A percentile compares a stretch with the other conserved stretches of the same genome.
phyloP scores from a whole-genome alignment of 2,113 vertebrate species.

The pig (Sus scrofa) region DNA sequence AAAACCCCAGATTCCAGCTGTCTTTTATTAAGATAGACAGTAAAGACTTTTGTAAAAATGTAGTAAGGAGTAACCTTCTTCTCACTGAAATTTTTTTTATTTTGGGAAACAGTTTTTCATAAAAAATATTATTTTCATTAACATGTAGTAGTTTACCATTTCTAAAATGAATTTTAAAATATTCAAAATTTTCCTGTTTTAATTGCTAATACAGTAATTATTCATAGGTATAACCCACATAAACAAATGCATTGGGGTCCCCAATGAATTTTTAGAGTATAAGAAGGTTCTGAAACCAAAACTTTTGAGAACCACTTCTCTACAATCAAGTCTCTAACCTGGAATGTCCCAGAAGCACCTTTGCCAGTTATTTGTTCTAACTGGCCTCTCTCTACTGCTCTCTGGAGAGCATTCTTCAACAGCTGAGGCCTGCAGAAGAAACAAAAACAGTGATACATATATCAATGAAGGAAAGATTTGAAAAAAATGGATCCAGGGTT shows the following conservation, averaged over 20 bases:
- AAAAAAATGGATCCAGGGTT: background rate
- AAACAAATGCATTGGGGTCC: background rate
- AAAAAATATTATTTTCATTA: background rate
- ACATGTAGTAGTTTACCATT: background rate
- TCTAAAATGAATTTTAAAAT: background rate
- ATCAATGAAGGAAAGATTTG: constrained; percentile 67
- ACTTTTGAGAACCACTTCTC: constrained; percentile 25
- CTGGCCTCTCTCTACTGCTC: constrained; percentile 96
- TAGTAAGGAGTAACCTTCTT: background rate
- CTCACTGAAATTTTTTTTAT: background rate
- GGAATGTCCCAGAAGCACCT: constrained; percentile 98
- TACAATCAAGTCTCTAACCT: constrained; percentile 89
- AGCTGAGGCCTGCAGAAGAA: constrained; percentile 92
- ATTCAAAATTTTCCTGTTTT: background rate
- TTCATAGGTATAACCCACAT: background rate
- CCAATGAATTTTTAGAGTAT: constrained; percentile 30
- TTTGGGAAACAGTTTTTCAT: background rate
- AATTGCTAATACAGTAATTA: background rate
- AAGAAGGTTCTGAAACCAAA: constrained; percentile 24
- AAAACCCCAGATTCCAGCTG: background rate
- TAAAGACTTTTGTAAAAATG: background rate
- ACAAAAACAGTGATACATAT: constrained; percentile 71
- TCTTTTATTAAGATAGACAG: background rate
- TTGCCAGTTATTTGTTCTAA: constrained; percentile 99
- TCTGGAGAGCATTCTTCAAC: constrained; percentile 96